These are phyloP conservation scores for Prietella phreatophila DNA, from an alignment of 2,113 vertebrate species.

Conservation along the genomic window DNA sequence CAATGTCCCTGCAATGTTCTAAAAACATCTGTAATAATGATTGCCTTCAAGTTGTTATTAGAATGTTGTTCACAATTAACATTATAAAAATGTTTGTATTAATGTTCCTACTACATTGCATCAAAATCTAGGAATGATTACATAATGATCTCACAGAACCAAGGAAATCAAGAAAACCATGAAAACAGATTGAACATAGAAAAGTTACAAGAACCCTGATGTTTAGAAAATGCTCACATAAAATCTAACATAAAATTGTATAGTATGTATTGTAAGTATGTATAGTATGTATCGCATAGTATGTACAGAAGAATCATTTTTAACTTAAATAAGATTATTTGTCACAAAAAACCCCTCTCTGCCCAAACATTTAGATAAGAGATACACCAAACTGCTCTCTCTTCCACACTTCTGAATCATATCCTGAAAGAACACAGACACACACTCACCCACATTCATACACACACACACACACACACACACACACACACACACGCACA, in stretches of 20 bases:
- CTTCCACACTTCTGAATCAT: slow-evolving; percentile 52
- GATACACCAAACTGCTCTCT: slow-evolving; percentile 20
- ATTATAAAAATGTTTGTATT: background rate
- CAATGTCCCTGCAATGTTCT: background rate
- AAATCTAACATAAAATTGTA: background rate
- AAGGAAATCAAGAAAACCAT: background rate
- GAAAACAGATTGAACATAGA: background rate
- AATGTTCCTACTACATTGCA: background rate
- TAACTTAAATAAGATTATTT: slow-evolving; percentile 43
- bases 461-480: slow-evolving; percentile 13
- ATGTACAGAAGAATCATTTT: background rate
- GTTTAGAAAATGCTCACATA: background rate
- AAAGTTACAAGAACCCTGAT: background rate
- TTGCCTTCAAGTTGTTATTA: background rate
- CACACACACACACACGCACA: slow-evolving; percentile 2
- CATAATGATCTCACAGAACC: background rate
- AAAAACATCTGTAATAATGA: background rate
- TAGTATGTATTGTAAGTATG: too few species aligned
- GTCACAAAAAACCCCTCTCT: slow-evolving; percentile 31
- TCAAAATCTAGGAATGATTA: background rate
- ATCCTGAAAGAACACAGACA: slow-evolving; percentile 45
- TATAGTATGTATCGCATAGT: background rate
- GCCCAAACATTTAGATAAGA: slow-evolving; percentile 57
- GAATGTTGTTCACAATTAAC: background rate
- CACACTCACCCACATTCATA: slow-evolving; percentile 31